phyloP scores from a whole-genome alignment of 2,113 vertebrate genomes.

The Phaethornis superciliosus region DNA sequence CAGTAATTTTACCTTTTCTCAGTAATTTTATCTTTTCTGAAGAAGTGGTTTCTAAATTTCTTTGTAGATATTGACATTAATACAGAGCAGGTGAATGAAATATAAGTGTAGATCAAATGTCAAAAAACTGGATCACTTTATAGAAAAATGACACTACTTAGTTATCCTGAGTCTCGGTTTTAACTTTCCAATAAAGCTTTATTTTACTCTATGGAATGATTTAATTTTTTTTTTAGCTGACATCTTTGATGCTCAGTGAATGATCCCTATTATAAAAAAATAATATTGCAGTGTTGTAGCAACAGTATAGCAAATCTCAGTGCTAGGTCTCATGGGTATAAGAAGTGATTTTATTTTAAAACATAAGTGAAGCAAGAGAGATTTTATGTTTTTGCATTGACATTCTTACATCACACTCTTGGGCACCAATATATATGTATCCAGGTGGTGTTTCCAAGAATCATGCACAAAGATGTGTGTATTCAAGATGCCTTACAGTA shows the following conservation, averaged over 20 bases:
- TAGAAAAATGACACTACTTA: neutral
- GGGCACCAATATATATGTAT: neutral
- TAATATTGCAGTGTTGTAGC: neutral
- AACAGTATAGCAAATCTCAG: neutral
- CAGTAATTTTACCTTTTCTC: neutral
- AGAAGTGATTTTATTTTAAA: neutral
- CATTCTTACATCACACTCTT: neutral
- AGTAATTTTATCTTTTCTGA: no score
- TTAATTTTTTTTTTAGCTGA: neutral
- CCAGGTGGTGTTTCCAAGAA: neutral
- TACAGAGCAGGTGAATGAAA: neutral
- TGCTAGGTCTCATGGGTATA: neutral
- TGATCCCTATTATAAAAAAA: neutral
- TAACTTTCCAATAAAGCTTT: neutral
- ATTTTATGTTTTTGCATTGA: neutral
- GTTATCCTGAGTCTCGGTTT: neutral
- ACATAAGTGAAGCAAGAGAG: neutral
- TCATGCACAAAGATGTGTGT: fast-evolving
- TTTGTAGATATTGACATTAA: neutral
- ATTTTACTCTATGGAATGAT: neutral
- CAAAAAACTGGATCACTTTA: neutral
- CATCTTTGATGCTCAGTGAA: neutral
- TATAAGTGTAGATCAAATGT: neutral
- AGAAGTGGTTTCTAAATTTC: neutral
- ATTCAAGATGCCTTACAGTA: neutral